These are phyloP conservation scores for Hypena proboscidalis DNA, from an alignment of 2,888 invertebrate genomes.

Conservation along the genomic window DNA sequence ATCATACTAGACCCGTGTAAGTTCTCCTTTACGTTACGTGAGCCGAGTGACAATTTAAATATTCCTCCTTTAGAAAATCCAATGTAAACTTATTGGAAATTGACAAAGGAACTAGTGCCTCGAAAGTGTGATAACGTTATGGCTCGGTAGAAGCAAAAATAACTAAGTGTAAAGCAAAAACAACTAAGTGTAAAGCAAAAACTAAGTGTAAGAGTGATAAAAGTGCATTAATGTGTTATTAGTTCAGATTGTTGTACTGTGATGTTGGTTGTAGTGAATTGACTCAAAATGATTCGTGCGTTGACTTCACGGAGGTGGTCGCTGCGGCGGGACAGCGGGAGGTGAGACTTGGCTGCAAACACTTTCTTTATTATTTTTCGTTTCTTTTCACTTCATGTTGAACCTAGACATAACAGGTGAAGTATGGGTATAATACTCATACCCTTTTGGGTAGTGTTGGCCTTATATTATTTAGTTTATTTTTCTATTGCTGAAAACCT, in stretches of 20 bases:
- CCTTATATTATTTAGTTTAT: too few species aligned
- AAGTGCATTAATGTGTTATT: constrained; percentile 34
- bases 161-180: constrained; percentile 3
- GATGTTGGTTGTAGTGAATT: constrained; percentile 45
- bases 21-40: too few species aligned
- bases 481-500: too few species aligned
- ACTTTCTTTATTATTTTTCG: neutral
- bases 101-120: constrained; percentile 25
- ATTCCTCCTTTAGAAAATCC: too few species aligned
- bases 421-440: too few species aligned
- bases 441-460: too few species aligned
- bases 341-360: constrained; percentile 58
- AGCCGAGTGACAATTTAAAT: too few species aligned
- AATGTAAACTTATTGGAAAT: neutral
- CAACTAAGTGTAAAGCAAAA: neutral
- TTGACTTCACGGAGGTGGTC: constrained; percentile 80
- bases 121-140: constrained; percentile 34
- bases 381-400: too few species aligned
- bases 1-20: too few species aligned
- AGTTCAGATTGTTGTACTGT: constrained; percentile 20
- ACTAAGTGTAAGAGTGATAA: constrained; percentile 30
- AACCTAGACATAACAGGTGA: too few species aligned
- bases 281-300: constrained; percentile 71
- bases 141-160: too few species aligned
- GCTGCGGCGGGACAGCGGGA: constrained; percentile 76